These are phyloP conservation scores for Drosophila paranaensis DNA, from an alignment of 2,888 invertebrate species.

Conservation along the genomic window DNA sequence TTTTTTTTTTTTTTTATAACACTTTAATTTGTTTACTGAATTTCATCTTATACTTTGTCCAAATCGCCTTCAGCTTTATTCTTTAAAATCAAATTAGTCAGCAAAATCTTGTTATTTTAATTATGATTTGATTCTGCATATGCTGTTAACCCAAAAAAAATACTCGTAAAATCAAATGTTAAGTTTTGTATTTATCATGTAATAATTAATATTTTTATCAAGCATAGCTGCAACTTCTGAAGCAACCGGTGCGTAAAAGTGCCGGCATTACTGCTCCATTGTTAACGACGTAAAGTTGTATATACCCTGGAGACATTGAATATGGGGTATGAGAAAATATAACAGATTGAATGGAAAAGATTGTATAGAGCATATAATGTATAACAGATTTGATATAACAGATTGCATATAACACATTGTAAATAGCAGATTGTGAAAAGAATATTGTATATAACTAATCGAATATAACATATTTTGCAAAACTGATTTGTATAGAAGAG, in stretches of 20 bases:
- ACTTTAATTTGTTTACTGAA: background rate
- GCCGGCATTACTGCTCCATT: conserved; percentile 34
- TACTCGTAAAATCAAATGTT: background rate
- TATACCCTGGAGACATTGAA: conserved; percentile 7
- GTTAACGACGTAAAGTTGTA: conserved; percentile 39
- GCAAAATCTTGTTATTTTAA: background rate
- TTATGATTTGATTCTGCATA: background rate
- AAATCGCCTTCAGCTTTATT: background rate
- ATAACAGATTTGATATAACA: background rate
- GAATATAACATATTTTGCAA: background rate
- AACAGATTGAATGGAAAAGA: background rate
- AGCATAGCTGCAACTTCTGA: conserved; percentile 15
- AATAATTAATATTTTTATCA: background rate
- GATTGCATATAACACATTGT: background rate
- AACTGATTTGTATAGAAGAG: background rate
- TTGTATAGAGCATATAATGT: background rate
- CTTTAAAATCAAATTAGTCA: background rate
- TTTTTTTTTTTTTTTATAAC: background rate
- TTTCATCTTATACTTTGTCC: background rate
- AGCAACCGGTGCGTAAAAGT: conserved; percentile 24
- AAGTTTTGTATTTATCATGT: too few species aligned
- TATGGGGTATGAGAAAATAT: background rate
- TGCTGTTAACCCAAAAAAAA: background rate
- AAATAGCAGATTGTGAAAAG: background rate
- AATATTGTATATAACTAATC: background rate